These are phyloP conservation scores for Rhyzopertha dominica DNA, from an alignment of 1,140 invertebrate genomes.

Conservation along the genomic window DNA sequence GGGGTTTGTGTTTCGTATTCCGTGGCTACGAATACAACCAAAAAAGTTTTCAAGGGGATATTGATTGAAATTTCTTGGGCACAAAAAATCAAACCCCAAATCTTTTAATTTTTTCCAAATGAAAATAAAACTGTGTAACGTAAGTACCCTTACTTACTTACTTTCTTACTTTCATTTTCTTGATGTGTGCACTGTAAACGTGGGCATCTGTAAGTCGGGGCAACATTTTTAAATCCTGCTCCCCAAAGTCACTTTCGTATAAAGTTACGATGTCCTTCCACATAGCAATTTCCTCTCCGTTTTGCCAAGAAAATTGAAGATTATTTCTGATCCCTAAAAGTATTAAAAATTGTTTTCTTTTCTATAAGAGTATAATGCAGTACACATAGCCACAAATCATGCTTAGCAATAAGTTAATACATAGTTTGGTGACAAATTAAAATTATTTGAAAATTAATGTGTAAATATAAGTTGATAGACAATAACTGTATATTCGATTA, in stretches of 20 bases:
- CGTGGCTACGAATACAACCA: neutral
- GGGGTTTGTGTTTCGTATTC: slow-evolving; percentile 1
- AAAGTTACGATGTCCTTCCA: neutral
- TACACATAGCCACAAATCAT: no score
- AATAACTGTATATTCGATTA: no score
- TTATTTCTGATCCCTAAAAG: no score
- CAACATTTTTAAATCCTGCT: slow-evolving; percentile 3
- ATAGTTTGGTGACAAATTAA: no score
- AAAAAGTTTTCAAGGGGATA: slow-evolving; percentile 1
- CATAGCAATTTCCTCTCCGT: neutral
- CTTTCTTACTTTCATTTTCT: slow-evolving; percentile 5
- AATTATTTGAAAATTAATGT: no score
- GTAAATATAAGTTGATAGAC: no score
- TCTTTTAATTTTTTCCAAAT: no score
- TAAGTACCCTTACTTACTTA: neutral
- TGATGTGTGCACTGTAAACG: neutral
- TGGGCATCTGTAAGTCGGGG: neutral
- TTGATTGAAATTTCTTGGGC: neutral
- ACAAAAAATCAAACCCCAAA: neutral
- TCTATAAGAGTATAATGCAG: no score
- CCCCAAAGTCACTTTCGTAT: neutral
- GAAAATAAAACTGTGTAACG: no score
- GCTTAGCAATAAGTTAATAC: no score
- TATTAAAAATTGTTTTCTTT: no score
- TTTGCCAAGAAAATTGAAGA: slow-evolving; percentile 4